Evolutionary conservation across 2,888 invertebrate genomes (phyloP), one percentile per base, ranked within the genome.

Genomic region (Caenorhabditis plicata): DNA sequence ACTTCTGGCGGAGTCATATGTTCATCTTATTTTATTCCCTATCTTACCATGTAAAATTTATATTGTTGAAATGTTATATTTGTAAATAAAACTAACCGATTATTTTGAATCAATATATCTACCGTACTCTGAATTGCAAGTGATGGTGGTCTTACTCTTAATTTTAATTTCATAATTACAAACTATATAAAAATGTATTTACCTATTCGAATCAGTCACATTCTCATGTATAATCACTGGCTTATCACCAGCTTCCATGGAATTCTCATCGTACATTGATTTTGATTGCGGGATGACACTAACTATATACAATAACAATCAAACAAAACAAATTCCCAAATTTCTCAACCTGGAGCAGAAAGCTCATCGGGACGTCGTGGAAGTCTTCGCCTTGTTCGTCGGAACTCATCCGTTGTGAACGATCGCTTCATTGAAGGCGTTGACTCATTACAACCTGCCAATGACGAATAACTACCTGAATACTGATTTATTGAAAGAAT

Each of bases 401-500:
- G 40, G 48, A 71, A 62, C 19, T 65, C 71, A 23, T 68, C 71
- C 5, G 68, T 68, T 7, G 71, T 71, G 17, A 49, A 61, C 5
- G 64, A 64, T 9, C 71, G 44, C 5, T 60, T 42, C 64, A 71
- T 57, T 15, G 54, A 45, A 4, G 50, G 49, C 2, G 50, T 39
- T 0, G 42, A 43, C 29, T 53, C 53, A n/a, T n/a, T n/a, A n/a
- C n/a, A n/a, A n/a, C n/a, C n/a, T 1, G 47, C 44, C 8, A 53
- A 47, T 5, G 51, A 57, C n/a, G 57, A 57, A 47, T 43, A 57
- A 13, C 48, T 48, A 9, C 57, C 57, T 57, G 39, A 7, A 39
- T 44, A 43, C 4, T n/a, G 29, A 9, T 27, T 13, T 27, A 27
- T 27, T 7, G 29, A 27, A 9, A 9, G 8, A 9, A 27, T 27